phyloP scores from a whole-genome alignment of 2,113 vertebrate species.

The Rattus rattus region DNA sequence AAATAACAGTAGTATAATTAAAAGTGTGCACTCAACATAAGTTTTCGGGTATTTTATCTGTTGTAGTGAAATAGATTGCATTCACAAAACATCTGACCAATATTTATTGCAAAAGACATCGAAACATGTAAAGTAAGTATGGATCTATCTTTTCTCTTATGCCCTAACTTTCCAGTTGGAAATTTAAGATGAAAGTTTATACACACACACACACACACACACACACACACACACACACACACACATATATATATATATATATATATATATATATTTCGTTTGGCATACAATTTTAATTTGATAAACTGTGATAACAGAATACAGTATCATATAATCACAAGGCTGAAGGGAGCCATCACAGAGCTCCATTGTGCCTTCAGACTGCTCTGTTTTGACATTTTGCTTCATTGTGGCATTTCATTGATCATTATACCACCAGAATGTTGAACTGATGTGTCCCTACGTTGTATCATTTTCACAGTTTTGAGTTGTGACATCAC shows the following conservation, averaged over 20 bases:
- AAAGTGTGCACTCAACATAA: background rate
- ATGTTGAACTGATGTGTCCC: background rate
- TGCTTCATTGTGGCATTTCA: background rate
- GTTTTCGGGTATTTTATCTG: background rate
- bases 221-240: too few relatives aligned
- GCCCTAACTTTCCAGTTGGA: background rate
- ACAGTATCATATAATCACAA: background rate
- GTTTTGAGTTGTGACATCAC: background rate
- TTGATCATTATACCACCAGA: background rate
- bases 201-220: too few relatives aligned
- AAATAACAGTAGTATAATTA: background rate
- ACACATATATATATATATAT: background rate
- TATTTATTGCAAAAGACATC: constrained; percentile 7
- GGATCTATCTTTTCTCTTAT: background rate
- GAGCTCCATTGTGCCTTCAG: background rate
- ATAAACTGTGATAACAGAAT: background rate
- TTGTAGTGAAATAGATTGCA: background rate
- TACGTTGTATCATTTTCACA: background rate
- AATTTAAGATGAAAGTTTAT: background rate
- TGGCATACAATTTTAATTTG: background rate
- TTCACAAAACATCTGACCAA: background rate
- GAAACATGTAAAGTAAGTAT: background rate
- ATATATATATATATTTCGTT: constrained; percentile 15
- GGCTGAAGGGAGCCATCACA: background rate
- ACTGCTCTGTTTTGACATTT: background rate